A percentile compares a stretch with the other conserved stretches of the same genome.
phyloP scores from a whole-genome alignment of 2,113 vertebrate species.

The Tragelaphus scriptus region DNA sequence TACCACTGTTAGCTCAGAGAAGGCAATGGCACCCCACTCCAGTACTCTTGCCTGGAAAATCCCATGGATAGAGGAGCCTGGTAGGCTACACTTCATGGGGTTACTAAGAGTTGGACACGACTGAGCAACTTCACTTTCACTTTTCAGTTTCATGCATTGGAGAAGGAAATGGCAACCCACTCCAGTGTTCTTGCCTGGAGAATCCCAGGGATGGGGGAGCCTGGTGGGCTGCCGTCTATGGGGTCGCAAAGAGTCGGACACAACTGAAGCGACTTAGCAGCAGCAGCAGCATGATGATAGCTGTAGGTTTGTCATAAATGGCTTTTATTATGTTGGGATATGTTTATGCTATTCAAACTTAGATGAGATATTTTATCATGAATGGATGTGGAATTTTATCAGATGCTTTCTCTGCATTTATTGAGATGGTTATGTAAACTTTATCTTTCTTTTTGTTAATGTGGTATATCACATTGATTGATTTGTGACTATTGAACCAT shows the following conservation, averaged over 20 bases:
- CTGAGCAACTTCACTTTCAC: too few relatives aligned
- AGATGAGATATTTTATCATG: not conserved
- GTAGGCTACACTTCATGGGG: too few relatives aligned
- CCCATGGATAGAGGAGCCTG: too few relatives aligned
- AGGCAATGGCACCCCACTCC: not conserved
- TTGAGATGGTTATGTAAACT: not conserved
- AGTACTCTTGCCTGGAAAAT: not conserved
- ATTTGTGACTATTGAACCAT: not conserved
- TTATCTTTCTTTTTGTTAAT: not conserved
- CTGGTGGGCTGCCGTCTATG: too few relatives aligned
- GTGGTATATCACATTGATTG: not conserved
- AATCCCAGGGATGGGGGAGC: too few relatives aligned
- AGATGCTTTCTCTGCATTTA: not conserved
- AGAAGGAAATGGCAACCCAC: too few relatives aligned
- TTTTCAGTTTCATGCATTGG: too few relatives aligned
- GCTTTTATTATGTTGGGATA: not conserved
- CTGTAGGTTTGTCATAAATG: not conserved
- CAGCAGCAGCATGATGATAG: not conserved
- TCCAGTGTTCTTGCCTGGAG: too few relatives aligned
- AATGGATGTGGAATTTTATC: not conserved
- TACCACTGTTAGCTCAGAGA: not conserved
- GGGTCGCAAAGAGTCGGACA: not conserved
- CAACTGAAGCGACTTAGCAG: not conserved
- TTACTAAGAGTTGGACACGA: accelerated
- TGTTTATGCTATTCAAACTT: not conserved